A percentile compares a stretch with the other conserved stretches of the same genome.
phyloP scores from a whole-genome alignment of 2,797 vertebrate species.

The Tympanoctomys barrerae region DNA sequence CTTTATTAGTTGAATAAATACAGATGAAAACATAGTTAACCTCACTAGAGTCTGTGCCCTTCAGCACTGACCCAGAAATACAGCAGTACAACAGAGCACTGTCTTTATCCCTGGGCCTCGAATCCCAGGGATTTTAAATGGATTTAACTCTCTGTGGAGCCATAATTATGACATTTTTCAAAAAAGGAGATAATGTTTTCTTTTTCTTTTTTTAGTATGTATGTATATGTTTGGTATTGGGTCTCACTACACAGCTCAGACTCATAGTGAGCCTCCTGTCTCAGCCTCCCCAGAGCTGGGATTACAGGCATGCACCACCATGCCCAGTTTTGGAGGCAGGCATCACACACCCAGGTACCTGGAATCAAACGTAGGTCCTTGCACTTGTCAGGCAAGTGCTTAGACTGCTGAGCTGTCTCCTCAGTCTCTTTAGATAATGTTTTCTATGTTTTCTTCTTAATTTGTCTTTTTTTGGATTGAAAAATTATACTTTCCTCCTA shows the following conservation, averaged over 20 bases:
- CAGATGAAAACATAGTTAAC: not conserved
- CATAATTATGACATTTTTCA: not conserved
- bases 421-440: not conserved
- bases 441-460: constrained; percentile 2
- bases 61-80: not conserved
- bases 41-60: not conserved
- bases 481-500: constrained; percentile 3
- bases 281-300: too few relatives aligned
- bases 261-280: too few relatives aligned
- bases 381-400: too few relatives aligned
- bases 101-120: not conserved
- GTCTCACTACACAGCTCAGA: too few relatives aligned
- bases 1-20: constrained; percentile 54
- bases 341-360: too few relatives aligned
- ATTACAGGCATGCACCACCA: too few relatives aligned
- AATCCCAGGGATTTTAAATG: not conserved
- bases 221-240: too few relatives aligned
- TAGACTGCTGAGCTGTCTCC: too few relatives aligned
- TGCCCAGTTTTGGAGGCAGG: too few relatives aligned
- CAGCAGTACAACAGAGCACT: not conserved
- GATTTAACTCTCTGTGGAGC: not conserved
- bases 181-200: not conserved
- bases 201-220: too few relatives aligned
- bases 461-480: constrained; percentile 1
- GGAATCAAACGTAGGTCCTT: too few relatives aligned